Percentiles rank a stretch among this genome's conserved stretches.
These are phyloP conservation scores for Nowickia ferox DNA, from an alignment of 2,888 invertebrate genomes.

Conservation along the genomic window DNA sequence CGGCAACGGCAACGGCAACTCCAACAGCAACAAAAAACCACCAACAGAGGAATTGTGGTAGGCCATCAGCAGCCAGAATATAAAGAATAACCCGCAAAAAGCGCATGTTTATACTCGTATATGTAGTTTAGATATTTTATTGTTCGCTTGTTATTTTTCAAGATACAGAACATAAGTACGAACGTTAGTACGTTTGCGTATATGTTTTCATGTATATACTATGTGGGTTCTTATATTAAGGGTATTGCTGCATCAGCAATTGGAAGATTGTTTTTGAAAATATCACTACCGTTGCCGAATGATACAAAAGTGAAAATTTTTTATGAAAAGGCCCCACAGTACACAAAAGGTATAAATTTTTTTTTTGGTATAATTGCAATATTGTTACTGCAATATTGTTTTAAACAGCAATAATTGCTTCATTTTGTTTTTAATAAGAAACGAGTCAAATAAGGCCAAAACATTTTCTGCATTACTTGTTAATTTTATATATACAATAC, in stretches of 20 bases:
- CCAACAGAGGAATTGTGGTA: conserved; percentile 43
- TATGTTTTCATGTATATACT: background rate
- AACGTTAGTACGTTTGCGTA: background rate
- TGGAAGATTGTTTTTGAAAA: too few species aligned
- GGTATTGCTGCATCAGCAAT: background rate
- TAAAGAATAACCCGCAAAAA: conserved; percentile 30
- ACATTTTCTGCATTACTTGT: too few species aligned
- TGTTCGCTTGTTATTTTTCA: conserved; percentile 40
- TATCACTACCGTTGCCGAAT: too few species aligned
- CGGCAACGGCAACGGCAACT: conserved; percentile 15
- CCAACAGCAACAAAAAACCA: conserved; percentile 44
- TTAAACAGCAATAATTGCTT: too few species aligned
- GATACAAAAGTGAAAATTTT: too few species aligned
- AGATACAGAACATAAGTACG: background rate
- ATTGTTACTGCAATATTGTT: too few species aligned
- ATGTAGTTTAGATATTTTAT: conserved; percentile 14
- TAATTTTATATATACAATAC: too few species aligned
- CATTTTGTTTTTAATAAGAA: too few species aligned
- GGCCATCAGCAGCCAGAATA: conserved; percentile 28
- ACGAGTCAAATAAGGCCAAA: too few species aligned
- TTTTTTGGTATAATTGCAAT: background rate
- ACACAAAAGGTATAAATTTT: too few species aligned
- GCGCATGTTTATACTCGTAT: background rate
- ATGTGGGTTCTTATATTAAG: background rate
- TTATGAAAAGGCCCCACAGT: too few species aligned